Base-by-base conservation (phyloP, 1,140 invertebrate species). In the Asbolus verrucosus region DNA sequence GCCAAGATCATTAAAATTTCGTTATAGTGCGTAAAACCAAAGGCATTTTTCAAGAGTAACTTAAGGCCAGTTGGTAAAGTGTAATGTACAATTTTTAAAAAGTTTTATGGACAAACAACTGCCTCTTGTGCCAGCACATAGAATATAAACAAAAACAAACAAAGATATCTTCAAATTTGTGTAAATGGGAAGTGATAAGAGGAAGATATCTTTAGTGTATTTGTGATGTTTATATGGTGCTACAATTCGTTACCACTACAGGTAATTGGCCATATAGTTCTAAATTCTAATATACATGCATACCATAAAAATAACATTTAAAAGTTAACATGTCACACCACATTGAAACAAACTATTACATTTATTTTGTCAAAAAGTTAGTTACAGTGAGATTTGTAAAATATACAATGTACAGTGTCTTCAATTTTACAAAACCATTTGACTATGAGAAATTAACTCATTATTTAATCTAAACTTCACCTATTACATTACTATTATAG, bases 261-360 rank as follows among this genome's bases (percentile, higher is more conserved):
- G 39, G 61, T 63, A 63, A 39, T 41, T 63, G 61, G 36, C 61
- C 61, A 63, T 62, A 62, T 63, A 63, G 39, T 33, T 63, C 61
- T 63, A 63, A 63, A 63, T 24, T 63, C 61, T 41, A 41, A 63
- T 39, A 39, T 63, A 63, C 61, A 63, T 63, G 61, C 61, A 63
- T 63, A 63, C 61, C 61, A 63, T 39, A 41, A 63, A 63, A 63
- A 41, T 63, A 63, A 63, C 61, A 63, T 63, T 63, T 41, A 63
- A 63, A 30, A 39, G 61, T 63, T 63, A 63, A 63, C 61, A 63
- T 63, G 36, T 41, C 61, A 63, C 61, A 63, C 61, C 61, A 63
- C 61, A 63, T 41, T 63, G 61, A 41, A 63, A 63, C 39, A 62
- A 62, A 62, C 59, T 63, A 63, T 41, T 41, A 63, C 61, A 63